Conservation (phyloP, 2,113 vertebrate species). For the Echinops telfairi region DNA sequence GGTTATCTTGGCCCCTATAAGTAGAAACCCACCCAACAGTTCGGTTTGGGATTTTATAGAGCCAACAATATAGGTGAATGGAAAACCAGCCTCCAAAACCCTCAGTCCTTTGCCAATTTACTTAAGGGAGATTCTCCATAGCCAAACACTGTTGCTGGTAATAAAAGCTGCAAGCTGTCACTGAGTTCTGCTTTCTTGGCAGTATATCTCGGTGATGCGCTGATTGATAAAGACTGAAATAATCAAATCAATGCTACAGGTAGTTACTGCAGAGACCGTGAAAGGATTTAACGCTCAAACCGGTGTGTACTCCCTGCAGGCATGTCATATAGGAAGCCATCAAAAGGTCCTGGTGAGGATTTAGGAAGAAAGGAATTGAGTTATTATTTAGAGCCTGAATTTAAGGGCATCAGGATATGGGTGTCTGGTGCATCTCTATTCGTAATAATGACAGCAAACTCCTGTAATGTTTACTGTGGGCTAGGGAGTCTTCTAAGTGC, state of each 20-base stretch:
- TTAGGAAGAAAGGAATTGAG: not conserved
- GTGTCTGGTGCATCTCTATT: not conserved
- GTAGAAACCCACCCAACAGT: not conserved
- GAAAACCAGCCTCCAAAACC: conserved; percentile 58
- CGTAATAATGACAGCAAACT: not conserved
- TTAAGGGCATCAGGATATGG: not conserved
- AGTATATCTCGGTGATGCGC: conserved; percentile 51
- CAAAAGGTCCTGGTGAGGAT: not conserved
- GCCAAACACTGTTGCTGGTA: conserved; percentile 74
- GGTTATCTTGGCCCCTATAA: not conserved
- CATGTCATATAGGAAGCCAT: not conserved
- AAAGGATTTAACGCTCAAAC: conserved; percentile 6
- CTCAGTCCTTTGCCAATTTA: conserved; percentile 64
- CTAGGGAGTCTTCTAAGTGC: not conserved
- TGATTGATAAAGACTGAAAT: conserved; percentile 66
- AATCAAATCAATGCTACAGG: conserved; percentile 30
- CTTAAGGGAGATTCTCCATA: conserved; percentile 58
- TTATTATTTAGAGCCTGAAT: conserved; percentile 37
- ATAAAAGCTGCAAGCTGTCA: conserved; percentile 73
- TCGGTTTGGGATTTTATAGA: not conserved
- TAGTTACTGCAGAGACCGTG: conserved; percentile 23
- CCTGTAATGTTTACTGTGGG: not conserved
- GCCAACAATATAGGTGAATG: conserved; percentile 67
- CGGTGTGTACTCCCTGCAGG: not conserved
- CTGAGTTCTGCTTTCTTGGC: conserved; percentile 64